Percentiles rank a stretch among this genome's conserved stretches.
phyloP scores from a whole-genome alignment of 2,113 vertebrate genomes.

The Actenoides hombroni region DNA sequence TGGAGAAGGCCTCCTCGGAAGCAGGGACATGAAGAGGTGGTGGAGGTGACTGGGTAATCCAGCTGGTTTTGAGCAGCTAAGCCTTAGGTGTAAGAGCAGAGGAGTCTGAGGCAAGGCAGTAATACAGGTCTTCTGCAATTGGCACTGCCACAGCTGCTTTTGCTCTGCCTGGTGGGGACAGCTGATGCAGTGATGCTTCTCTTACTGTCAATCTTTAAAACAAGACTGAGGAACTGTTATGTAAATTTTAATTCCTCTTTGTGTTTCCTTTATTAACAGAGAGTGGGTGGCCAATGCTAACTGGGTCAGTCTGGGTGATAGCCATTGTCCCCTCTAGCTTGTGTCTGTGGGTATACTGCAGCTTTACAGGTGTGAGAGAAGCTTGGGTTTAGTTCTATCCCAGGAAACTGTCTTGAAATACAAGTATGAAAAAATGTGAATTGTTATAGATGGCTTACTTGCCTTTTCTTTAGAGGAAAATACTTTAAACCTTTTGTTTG shows the following conservation, averaged over 20 bases:
- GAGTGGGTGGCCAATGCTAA: not conserved
- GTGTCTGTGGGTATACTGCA: not conserved
- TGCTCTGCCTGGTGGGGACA: not conserved
- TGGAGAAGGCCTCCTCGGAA: not conserved
- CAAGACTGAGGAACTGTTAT: not conserved
- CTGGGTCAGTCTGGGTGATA: not conserved
- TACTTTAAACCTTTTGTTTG: not conserved
- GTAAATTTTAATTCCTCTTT: not conserved
- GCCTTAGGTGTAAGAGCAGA: not conserved
- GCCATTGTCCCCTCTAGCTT: not conserved
- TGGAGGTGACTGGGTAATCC: not conserved
- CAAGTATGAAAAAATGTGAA: not conserved
- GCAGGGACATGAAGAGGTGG: not conserved
- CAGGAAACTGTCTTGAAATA: not conserved
- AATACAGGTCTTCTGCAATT: not conserved
- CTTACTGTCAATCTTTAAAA: not conserved
- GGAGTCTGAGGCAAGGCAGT: not conserved
- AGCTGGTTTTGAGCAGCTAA: not conserved
- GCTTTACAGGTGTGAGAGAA: not conserved
- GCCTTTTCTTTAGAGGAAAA: not conserved
- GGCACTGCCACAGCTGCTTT: not conserved
- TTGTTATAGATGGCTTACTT: not conserved
- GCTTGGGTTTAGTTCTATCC: not conserved
- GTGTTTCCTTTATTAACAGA: not conserved
- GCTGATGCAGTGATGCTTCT: not conserved